These are phyloP conservation scores for Gallinago jamesoni DNA, from an alignment of 2,113 vertebrate genomes.

Conservation along the genomic window DNA sequence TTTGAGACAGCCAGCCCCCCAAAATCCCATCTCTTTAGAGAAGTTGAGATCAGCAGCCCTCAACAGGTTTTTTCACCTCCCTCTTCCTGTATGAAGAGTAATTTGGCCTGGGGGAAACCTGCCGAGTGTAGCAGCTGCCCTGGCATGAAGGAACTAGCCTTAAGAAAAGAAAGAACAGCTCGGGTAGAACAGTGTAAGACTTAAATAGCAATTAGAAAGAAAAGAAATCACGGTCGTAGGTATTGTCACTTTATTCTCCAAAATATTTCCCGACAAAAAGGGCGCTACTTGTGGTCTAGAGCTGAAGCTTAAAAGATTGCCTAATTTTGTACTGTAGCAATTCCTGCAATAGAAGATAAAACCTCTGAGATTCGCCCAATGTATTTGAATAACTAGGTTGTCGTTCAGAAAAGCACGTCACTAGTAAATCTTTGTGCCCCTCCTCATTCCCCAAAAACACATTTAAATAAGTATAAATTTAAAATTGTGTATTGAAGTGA, in stretches of 20 bases:
- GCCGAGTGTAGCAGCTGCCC: not conserved
- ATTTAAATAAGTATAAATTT: not conserved
- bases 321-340: no score
- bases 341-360: not conserved
- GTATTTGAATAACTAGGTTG: not conserved
- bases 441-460: not conserved
- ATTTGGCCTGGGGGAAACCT: slow-evolving; percentile 11
- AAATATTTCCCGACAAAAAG: not conserved
- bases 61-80: slow-evolving; percentile 25
- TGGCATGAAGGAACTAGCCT: slow-evolving; percentile 26
- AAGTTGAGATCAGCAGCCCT: not conserved
- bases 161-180: slow-evolving; percentile 6
- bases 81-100: not conserved
- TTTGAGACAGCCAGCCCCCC: not conserved
- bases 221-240: not conserved
- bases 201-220: not conserved
- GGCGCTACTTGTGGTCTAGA: not conserved
- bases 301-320: not conserved
- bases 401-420: not conserved
- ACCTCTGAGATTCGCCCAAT: not conserved
- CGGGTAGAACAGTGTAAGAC: not conserved
- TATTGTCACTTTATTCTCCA: not conserved
- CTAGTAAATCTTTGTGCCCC: not conserved
- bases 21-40: not conserved
- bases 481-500: not conserved